Base-by-base conservation (phyloP, 2,113 vertebrate species). In the Cromileptes altivelis region DNA sequence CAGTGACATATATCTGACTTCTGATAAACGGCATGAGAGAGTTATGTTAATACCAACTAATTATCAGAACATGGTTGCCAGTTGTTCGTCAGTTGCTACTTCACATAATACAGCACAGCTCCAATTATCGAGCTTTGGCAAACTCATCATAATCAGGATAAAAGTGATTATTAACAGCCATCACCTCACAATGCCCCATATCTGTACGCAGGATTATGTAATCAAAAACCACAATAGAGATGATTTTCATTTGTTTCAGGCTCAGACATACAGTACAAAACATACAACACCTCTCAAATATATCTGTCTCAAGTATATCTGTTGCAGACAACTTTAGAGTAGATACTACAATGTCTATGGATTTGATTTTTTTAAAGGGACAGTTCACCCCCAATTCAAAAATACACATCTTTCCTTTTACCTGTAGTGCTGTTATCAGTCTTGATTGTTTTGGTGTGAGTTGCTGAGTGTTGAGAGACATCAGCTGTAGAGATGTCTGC, bases 1-100 rank as follows among this genome's bases (percentile, higher is more conserved):
- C 30, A 7, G 65, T 82, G 68, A 50, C 82, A 70, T 76, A 76
- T 62, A 81, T 78, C 53, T 70, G 52, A 74, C 56, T 63, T 75
- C 30, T 74, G 62, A 77, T 72, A 30, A 69, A 53, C 63, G 73
- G 11, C 37, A 63, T 13, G 27, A n/a, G 56, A 70, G 49, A 63
- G 42, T 40, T 37, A 70, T 68, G 73, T 40, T 69, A 57, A 62
- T 60, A 60, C 19, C 23, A 64, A 30, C 40, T 78, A 63, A 75
- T 85, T 65, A 81, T 56, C 75, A 67, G n/a, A 30, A 45, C 52
- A 60, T 61, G 60, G 19, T 60, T 70, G 21, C 17, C 23, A 49
- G 47, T 64, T 67, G 52, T 70, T 73, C 3, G 21, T 70, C 52
- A 73, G 63, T 81, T 52, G 55, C 47, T 64, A 14, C 65, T 60